phyloP scores from a whole-genome alignment of 1,140 invertebrate species.

The Piezodorus guildinii region DNA sequence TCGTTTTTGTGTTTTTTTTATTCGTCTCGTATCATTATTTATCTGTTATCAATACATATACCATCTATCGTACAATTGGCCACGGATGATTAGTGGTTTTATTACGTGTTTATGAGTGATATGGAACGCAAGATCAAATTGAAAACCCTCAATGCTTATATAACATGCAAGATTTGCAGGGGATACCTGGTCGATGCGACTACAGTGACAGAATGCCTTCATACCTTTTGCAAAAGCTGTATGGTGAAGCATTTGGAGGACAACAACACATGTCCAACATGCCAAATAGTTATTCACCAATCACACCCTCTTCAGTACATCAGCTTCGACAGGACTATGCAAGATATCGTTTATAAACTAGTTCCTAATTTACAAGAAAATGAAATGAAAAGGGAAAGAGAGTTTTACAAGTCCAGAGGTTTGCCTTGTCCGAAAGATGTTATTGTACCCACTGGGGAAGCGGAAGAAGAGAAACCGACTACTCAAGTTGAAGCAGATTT shows the following conservation, averaged over 20 bases:
- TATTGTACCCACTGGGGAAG: conserved; percentile 49
- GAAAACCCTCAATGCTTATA: conserved; percentile 80
- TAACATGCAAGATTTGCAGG: conserved; percentile 90
- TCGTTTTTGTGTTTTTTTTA: too few relatives aligned
- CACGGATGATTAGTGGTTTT: too few relatives aligned
- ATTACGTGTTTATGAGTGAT: background rate
- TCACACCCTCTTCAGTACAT: conserved; percentile 94
- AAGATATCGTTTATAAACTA: conserved; percentile 96
- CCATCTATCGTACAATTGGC: too few relatives aligned
- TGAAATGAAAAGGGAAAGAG: conserved; percentile 72
- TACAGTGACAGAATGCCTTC: conserved; percentile 93
- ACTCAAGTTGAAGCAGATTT: conserved; percentile 77
- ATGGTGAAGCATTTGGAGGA: conserved; percentile 94
- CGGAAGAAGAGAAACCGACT: conserved; percentile 53
- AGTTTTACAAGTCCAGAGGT: conserved; percentile 73
- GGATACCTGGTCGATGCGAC: conserved; percentile 96
- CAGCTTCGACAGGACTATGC: conserved; percentile 95
- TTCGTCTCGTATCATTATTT: too few relatives aligned
- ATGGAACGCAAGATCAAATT: conserved; percentile 86
- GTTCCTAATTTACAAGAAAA: conserved; percentile 81
- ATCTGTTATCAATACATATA: too few relatives aligned
- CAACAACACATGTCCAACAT: conserved; percentile 93
- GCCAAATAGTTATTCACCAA: conserved; percentile 93
- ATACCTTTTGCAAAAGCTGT: conserved; percentile 97
- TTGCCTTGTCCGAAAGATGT: conserved; percentile 81